Evolutionary conservation across 2,797 vertebrate genomes (phyloP).

Genomic region (Nothura maculosa): DNA sequence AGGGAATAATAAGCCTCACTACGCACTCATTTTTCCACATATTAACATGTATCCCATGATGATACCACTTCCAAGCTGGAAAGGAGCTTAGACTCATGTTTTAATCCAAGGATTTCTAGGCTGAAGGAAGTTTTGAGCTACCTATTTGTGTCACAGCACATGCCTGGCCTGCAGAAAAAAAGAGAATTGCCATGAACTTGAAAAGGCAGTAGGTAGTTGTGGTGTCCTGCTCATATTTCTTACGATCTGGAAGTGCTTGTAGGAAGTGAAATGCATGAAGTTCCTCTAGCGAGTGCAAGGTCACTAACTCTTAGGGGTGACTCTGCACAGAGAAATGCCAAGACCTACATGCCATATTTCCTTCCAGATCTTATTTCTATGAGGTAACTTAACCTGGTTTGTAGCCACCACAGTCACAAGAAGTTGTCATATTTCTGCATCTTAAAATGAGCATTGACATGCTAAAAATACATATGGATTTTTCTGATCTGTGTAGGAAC

Average conservation of each 20-base stretch:
- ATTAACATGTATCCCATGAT: rapidly evolving
- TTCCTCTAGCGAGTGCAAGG: neutral
- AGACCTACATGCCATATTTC: neutral
- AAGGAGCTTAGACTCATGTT: neutral
- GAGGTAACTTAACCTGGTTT: neutral
- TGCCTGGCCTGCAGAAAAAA: neutral
- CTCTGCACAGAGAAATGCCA: rapidly evolving
- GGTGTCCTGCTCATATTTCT: neutral
- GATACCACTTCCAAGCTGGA: neutral
- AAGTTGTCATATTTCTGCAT: neutral
- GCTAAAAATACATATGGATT: neutral
- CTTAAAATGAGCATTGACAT: neutral
- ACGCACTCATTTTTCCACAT: neutral
- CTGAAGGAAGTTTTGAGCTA: neutral
- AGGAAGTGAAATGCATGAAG: neutral
- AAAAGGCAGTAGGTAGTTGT: neutral
- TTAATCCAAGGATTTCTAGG: neutral
- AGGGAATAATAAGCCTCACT: neutral
- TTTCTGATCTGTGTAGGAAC: neutral
- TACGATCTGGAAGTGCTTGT: neutral
- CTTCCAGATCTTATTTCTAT: neutral
- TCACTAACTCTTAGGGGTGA: rapidly evolving
- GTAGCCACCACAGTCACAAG: neutral
- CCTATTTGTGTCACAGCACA: neutral
- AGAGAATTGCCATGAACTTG: neutral